Evolutionary conservation across 1,140 invertebrate species (phyloP).

Genomic region (Solenopsis invicta): DNA sequence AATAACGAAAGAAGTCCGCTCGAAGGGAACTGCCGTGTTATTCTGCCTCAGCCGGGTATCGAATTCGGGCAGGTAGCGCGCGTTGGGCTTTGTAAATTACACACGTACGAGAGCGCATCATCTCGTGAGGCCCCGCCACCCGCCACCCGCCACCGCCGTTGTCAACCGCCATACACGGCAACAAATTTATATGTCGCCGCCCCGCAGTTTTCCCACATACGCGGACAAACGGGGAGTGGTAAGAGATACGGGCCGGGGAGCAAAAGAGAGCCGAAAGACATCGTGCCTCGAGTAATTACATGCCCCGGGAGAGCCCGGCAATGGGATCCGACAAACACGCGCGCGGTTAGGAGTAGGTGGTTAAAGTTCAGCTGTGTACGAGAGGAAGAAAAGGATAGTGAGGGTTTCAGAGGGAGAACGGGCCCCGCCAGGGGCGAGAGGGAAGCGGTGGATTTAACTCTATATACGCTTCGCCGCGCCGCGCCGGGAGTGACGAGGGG

Average conservation of each 20-base stretch:
- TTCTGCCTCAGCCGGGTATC: constrained; percentile 16
- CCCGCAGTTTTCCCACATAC: constrained; percentile 63
- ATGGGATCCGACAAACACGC: constrained; percentile 71
- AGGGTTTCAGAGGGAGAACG: background rate
- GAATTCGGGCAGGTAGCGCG: constrained; percentile 60
- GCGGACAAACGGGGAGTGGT: constrained; percentile 51
- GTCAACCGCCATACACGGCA: constrained; percentile 56
- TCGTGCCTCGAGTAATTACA: constrained; percentile 79
- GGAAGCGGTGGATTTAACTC: constrained; percentile 68
- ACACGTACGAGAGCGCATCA: constrained; percentile 50
- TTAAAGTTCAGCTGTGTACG: constrained; percentile 69
- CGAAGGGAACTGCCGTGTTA: background rate
- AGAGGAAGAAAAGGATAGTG: background rate
- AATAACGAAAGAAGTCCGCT: constrained; percentile 16
- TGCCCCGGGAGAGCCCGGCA: constrained; percentile 73
- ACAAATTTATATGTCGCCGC: constrained; percentile 63
- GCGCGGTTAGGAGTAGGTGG: constrained; percentile 74
- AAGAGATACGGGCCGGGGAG: constrained; percentile 63
- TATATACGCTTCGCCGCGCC: constrained; percentile 67
- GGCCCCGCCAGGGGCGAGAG: constrained; percentile 13
- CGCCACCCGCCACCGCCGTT: constrained; percentile 25
- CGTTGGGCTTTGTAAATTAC: constrained; percentile 58
- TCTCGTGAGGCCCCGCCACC: background rate
- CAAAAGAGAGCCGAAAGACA: constrained; percentile 79
- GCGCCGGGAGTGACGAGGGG: constrained; percentile 61